Conservation (phyloP, 1,140 invertebrate genomes). For the Acromyrmex charruanus region DNA sequence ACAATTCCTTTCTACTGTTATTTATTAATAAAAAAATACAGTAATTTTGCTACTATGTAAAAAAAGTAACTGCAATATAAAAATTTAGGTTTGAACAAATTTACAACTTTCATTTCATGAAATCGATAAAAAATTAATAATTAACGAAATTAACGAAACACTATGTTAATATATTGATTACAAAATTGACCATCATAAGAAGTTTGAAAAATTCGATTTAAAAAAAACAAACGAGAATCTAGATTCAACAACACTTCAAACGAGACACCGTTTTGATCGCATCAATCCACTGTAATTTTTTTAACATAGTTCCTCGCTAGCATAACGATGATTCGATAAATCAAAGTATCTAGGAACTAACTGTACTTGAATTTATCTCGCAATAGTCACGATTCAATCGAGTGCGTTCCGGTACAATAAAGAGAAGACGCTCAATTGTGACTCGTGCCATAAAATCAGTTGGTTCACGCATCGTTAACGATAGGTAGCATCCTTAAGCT, state of each 20-base stretch:
- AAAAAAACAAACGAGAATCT: conserved; percentile 18
- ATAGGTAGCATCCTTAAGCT: not conserved
- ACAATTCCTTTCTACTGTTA: not conserved
- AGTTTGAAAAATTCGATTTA: not conserved
- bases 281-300: conserved; percentile 15
- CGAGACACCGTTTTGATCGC: conserved; percentile 25
- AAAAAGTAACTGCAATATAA: not conserved
- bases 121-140: conserved; percentile 14
- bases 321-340: conserved; percentile 51
- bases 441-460: conserved; percentile 19
- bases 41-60: not conserved
- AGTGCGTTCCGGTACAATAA: conserved; percentile 22
- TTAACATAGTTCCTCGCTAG: conserved; percentile 55
- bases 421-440: conserved; percentile 15
- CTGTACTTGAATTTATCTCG: conserved; percentile 49
- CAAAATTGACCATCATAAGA: not conserved
- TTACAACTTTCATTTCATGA: not conserved
- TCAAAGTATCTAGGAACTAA: conserved; percentile 50
- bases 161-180: not conserved
- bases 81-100: not conserved
- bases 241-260: conserved; percentile 3
- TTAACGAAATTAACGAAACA: not conserved
- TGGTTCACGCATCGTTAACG: conserved; percentile 20
- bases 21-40: not conserved
- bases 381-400: conserved; percentile 37